Base-by-base conservation (phyloP, 2,888 invertebrate genomes). In the Drosophila suboccidentalis region DNA sequence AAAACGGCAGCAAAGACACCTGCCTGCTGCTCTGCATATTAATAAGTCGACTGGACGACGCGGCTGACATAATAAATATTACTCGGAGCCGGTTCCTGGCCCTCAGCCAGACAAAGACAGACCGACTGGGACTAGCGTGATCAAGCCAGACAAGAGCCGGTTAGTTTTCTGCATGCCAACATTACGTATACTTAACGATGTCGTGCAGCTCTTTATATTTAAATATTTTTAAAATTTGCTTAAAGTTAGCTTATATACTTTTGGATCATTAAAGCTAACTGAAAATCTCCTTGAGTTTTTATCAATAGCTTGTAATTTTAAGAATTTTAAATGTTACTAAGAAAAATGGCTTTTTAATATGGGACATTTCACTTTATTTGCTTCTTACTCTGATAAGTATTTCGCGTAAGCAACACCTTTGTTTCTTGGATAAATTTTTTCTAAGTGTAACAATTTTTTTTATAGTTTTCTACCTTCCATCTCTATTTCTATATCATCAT, bases 1-100 rank as follows among this genome's bases (percentile, higher is more conserved):
- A 72, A 89, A 84, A 89, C 76, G 82, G 74, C 71, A 74, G 84
- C 75, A 84, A 65, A 87, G 86, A 84, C 89, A 84, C 84, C 84
- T 87, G 85, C 57, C 68, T 66, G 51, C 82, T 74, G 84, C 67
- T 87, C 70, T 84, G 89, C 73, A 84, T 84, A 84, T 84, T 89
- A 84, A 89, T 84, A 87, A 74, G 79, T 59, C 36, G 41, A 58
- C 51, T 65, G 43, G 46, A 41, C 70, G 57, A 73, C 66, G 79
- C 75, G 47, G 46, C 68, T 67, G 69, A 55, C 84, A 77, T 88
- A 75, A 83, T 87, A 88, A 86, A 86, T 74, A 82, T 70, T 70
- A 69, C 19, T 22, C 51, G 38, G 36, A 75, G 57, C 50, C 26
- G 59, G 51, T 38, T 63, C 6, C 44, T 75, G 55, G 60, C n/a